Evolutionary conservation across 2,797 vertebrate genomes (phyloP).

Genomic region (Eulemur mongoz): DNA sequence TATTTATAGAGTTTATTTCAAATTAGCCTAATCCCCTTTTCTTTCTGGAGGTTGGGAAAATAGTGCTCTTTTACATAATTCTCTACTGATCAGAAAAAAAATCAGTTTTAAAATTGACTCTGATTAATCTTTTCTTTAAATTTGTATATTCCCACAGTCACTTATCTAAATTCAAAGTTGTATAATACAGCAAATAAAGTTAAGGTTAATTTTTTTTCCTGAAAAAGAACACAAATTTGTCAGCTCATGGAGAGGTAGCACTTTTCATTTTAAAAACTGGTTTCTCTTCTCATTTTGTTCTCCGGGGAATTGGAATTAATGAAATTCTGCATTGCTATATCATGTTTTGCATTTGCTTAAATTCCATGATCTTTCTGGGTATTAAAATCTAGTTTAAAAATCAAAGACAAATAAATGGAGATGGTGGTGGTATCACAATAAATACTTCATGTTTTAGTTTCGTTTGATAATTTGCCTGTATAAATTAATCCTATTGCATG

Average conservation of each 20-base stretch:
- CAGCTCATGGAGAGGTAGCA: slow-evolving; percentile 66
- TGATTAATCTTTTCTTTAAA: slow-evolving; percentile 69
- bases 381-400: slow-evolving; percentile 76
- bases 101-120: slow-evolving; percentile 68
- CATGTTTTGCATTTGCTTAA: slow-evolving; percentile 79
- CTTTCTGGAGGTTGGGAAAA: slow-evolving; percentile 38
- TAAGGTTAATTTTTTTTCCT: slow-evolving; percentile 42
- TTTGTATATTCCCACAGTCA: slow-evolving; percentile 60
- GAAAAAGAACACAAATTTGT: slow-evolving; percentile 48
- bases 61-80: slow-evolving; percentile 63
- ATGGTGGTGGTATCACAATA: slow-evolving; percentile 28
- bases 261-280: slow-evolving; percentile 78
- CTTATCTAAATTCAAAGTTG: slow-evolving; percentile 71
- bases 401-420: slow-evolving; percentile 63
- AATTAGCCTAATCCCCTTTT: slow-evolving; percentile 50
- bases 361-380: slow-evolving; percentile 51
- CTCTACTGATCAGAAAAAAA: slow-evolving; percentile 50
- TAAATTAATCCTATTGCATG: slow-evolving; percentile 60
- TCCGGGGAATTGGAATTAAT: slow-evolving; percentile 80
- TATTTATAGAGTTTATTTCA: slow-evolving; percentile 60
- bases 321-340: slow-evolving; percentile 81
- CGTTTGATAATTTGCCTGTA: slow-evolving; percentile 61
- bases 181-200: slow-evolving; percentile 73
- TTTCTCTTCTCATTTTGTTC: slow-evolving; percentile 75
- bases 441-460: slow-evolving; percentile 61